Evolutionary conservation across 1,140 invertebrate genomes (phyloP).

Genomic region (Polypedilum vanderplanki): DNA sequence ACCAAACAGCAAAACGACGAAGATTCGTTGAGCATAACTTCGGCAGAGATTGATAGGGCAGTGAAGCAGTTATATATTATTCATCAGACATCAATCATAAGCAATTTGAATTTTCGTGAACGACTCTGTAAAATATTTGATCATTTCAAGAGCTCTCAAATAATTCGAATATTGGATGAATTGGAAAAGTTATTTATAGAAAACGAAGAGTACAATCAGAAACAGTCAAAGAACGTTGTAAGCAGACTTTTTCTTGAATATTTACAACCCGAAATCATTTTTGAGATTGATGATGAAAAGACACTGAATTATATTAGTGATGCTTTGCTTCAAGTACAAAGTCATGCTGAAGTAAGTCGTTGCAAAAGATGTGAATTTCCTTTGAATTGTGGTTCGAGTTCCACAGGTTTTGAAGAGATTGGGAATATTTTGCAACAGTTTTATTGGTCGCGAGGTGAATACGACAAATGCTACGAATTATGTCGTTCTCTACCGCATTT

Average conservation of each 20-base stretch:
- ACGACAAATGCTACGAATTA: conserved; percentile 2
- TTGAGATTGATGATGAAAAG: conserved; percentile 40
- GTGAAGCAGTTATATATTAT: conserved; percentile 43
- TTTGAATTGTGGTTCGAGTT: not conserved
- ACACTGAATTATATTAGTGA: conserved; percentile 8
- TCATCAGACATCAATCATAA: conserved; percentile 40
- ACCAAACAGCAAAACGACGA: not conserved
- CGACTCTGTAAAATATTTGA: conserved; percentile 41
- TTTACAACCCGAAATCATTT: conserved; percentile 41
- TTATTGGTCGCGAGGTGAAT: conserved; percentile 14
- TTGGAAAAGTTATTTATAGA: conserved; percentile 39
- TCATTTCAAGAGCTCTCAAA: conserved; percentile 39
- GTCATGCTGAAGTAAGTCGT: not conserved
- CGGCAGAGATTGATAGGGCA: conserved; percentile 42
- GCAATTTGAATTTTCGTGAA: conserved; percentile 40
- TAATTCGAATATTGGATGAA: conserved; percentile 37
- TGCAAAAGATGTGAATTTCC: conserved; percentile 7
- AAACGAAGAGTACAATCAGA: conserved; percentile 37
- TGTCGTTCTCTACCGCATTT: not conserved
- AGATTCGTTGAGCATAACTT: conserved; percentile 30
- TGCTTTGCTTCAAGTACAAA: not conserved
- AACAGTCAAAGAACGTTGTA: conserved; percentile 38
- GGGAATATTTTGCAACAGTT: not conserved
- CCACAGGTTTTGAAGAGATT: not conserved
- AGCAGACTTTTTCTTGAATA: conserved; percentile 44